These are phyloP conservation scores for Verasper variegatus DNA, from an alignment of 2,113 vertebrate species.

Conservation along the genomic window DNA sequence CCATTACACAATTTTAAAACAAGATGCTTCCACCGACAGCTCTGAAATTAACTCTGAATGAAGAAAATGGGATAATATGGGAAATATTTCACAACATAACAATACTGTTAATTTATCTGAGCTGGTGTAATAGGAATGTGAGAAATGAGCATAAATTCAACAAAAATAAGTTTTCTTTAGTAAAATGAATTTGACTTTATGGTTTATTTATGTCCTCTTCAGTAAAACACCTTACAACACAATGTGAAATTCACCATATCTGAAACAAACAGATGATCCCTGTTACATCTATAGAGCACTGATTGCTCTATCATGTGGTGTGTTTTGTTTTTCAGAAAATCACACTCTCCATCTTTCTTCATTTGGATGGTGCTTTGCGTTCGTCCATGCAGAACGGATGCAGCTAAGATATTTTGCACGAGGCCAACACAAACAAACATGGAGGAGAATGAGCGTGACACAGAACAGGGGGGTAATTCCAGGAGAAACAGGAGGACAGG, in stretches of 20 bases:
- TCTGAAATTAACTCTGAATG: too few relatives aligned
- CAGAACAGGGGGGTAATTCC: neutral
- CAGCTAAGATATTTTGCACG: too few relatives aligned
- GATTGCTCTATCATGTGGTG: neutral
- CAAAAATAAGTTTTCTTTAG: neutral
- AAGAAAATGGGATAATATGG: too few relatives aligned
- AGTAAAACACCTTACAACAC: neutral
- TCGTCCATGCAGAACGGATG: neutral
- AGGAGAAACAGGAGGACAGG: neutral
- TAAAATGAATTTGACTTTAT: neutral
- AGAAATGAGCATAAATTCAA: neutral
- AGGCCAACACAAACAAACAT: neutral
- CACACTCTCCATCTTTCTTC: neutral
- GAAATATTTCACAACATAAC: neutral
- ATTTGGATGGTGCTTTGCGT: neutral
- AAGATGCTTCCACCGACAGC: neutral
- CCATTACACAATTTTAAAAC: neutral
- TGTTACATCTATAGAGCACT: neutral
- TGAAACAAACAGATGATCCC: constrained; percentile 17
- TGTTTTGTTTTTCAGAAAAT: neutral
- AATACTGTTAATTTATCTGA: too few relatives aligned
- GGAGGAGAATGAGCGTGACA: neutral
- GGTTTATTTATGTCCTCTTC: neutral
- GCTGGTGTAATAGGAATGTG: neutral
- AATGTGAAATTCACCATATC: neutral